These are phyloP conservation scores for Arion vulgaris DNA, from an alignment of 1,140 invertebrate genomes.

Conservation along the genomic window DNA sequence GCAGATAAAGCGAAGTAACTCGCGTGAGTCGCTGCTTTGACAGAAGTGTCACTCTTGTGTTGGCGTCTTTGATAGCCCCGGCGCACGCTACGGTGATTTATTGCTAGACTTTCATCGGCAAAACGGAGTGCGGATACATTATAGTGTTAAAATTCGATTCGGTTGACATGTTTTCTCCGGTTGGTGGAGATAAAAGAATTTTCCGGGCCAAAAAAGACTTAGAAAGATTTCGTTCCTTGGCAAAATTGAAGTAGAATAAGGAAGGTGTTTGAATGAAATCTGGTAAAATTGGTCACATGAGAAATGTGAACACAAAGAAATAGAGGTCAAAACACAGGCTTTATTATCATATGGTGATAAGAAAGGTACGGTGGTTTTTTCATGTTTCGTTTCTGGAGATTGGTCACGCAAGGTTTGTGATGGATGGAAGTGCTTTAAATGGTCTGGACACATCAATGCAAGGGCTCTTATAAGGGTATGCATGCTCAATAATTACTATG, in stretches of 20 bases:
- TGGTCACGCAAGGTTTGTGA: too few species aligned
- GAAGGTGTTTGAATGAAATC: neutral
- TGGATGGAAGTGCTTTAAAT: too few species aligned
- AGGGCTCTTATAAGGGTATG: too few species aligned
- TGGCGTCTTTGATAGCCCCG: neutral
- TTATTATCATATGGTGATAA: too few species aligned
- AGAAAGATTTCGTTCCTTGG: neutral
- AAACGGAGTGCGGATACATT: neutral
- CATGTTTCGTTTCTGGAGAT: too few species aligned
- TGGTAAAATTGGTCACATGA: too few species aligned
- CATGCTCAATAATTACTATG: too few species aligned
- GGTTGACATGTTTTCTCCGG: slow-evolving; percentile 8
- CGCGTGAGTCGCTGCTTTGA: slow-evolving; percentile 4
- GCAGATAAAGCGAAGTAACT: slow-evolving; percentile 8
- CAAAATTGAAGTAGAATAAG: neutral
- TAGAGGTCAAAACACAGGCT: too few species aligned
- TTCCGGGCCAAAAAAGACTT: neutral
- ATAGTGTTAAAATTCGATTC: neutral
- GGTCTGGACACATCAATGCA: too few species aligned
- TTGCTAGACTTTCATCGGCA: neutral
- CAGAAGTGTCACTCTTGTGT: slow-evolving; percentile 8
- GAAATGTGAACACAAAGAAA: too few species aligned
- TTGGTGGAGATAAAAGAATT: neutral
- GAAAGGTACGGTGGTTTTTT: too few species aligned
- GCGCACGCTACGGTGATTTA: slow-evolving; percentile 8